phyloP scores from a whole-genome alignment of 2,888 invertebrate species.

The Trissolcus japonicus region DNA sequence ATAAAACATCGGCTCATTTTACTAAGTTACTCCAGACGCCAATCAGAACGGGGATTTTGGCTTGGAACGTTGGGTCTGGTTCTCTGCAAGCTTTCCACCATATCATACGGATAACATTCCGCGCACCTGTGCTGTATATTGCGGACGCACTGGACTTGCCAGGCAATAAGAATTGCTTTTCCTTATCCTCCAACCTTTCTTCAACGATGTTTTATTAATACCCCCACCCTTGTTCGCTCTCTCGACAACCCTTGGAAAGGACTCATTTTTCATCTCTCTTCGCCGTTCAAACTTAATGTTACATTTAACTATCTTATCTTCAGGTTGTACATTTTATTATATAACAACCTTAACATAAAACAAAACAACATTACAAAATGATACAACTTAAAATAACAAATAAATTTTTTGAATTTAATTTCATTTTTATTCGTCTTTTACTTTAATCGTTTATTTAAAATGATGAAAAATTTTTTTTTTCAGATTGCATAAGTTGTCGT shows the following conservation, averaged over 20 bases:
- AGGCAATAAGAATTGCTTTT: constrained; percentile 69
- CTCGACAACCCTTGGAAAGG: constrained; percentile 19
- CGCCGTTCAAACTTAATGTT: constrained; percentile 1
- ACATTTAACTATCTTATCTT: no score
- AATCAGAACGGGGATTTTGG: constrained; percentile 36
- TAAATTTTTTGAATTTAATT: no score
- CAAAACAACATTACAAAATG: no score
- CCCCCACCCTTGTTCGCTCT: constrained; percentile 25
- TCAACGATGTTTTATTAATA: constrained; percentile 69
- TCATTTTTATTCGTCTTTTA: no score
- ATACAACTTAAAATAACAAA: no score
- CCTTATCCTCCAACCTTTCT: constrained; percentile 44
- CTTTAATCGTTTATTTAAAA: no score
- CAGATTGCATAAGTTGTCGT: no score
- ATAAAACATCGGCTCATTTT: neutral
- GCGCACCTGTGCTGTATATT: constrained; percentile 76
- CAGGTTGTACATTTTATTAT: no score
- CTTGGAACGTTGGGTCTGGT: constrained; percentile 27
- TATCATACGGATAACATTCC: constrained; percentile 68
- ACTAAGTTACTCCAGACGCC: constrained; percentile 2
- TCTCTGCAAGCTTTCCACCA: constrained; percentile 43
- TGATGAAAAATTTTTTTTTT: no score
- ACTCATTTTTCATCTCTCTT: constrained; percentile 6
- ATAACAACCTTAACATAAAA: no score
- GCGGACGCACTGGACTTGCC: constrained; percentile 74